phyloP scores from a whole-genome alignment of 2,113 vertebrate species.

The Felis chaus region DNA sequence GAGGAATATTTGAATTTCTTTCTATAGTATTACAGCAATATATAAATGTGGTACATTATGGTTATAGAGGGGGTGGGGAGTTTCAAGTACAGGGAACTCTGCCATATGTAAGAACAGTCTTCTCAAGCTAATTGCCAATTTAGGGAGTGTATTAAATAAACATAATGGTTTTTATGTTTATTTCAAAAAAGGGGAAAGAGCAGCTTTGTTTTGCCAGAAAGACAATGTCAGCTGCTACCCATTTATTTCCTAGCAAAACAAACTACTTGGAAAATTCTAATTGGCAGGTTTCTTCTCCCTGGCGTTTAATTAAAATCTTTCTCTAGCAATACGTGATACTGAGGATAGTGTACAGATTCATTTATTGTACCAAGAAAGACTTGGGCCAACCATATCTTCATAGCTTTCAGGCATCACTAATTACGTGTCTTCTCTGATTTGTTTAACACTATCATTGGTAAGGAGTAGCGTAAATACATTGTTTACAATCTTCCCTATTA shows the following conservation, averaged over 20 bases:
- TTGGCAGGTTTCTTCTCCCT: constrained; percentile 54
- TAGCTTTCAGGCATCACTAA: constrained; percentile 32
- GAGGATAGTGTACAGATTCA: constrained; percentile 10
- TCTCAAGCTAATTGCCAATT: constrained; percentile 36
- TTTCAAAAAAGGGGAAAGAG: constrained; percentile 54
- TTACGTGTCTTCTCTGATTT: constrained; percentile 7
- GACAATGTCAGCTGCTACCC: constrained; percentile 32
- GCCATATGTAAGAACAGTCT: background rate
- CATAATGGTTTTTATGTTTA: constrained; percentile 45
- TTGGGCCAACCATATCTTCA: constrained; percentile 36
- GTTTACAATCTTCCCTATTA: background rate
- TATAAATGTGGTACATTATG: background rate
- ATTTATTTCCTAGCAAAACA: constrained; percentile 63
- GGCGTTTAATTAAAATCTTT: constrained; percentile 63
- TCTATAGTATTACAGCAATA: background rate
- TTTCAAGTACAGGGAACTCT: background rate
- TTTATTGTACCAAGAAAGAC: constrained; percentile 10
- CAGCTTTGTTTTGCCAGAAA: constrained; percentile 64
- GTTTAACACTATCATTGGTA: background rate
- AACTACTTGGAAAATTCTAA: constrained; percentile 52
- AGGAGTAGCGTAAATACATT: background rate
- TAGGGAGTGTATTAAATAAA: constrained; percentile 60
- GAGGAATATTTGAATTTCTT: constrained; percentile 36
- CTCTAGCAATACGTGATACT: constrained; percentile 43
- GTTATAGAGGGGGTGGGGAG: background rate